Evolutionary conservation across 92 coral and sea anemone genomes (phyloP).

Genomic region (Umimayanthus kanabou): DNA sequence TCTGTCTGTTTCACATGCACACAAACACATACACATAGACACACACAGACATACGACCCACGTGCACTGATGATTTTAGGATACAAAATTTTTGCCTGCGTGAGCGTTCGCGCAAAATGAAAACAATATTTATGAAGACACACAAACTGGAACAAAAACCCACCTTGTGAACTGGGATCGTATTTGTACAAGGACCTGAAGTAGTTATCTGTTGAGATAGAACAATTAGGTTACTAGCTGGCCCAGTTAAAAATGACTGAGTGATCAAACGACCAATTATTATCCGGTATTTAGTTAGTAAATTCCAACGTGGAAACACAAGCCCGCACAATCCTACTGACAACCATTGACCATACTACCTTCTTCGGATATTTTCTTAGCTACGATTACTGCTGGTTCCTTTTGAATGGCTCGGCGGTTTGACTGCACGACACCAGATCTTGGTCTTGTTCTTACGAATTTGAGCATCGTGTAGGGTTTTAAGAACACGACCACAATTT

Average conservation of each 20-base stretch:
- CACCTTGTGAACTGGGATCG: slow-evolving; percentile 89
- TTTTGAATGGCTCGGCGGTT: background rate
- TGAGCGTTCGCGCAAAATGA: background rate
- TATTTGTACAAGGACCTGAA: slow-evolving; percentile 89
- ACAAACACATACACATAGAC: background rate
- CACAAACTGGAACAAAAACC: background rate
- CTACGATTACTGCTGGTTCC: slow-evolving; percentile 18
- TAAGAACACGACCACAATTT: background rate
- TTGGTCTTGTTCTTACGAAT: slow-evolving; percentile 28
- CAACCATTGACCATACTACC: background rate
- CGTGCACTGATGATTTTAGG: too few relatives aligned
- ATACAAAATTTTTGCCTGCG: background rate
- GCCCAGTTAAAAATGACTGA: background rate
- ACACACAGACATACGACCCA: background rate
- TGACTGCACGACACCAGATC: background rate
- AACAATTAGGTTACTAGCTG: slow-evolving; percentile 9
- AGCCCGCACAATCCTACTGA: too few relatives aligned
- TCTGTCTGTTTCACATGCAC: background rate
- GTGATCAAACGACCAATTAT: background rate
- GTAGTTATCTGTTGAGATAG: slow-evolving; percentile 81
- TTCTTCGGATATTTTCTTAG: slow-evolving; percentile 4
- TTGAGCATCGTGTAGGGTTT: slow-evolving; percentile 18
- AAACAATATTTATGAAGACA: background rate
- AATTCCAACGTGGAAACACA: background rate
- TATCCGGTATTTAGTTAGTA: background rate